Percentiles rank a stretch among this genome's conserved stretches.
These are phyloP conservation scores for Drosophila sordidapex DNA, from an alignment of 2,888 invertebrate species.

Conservation along the genomic window DNA sequence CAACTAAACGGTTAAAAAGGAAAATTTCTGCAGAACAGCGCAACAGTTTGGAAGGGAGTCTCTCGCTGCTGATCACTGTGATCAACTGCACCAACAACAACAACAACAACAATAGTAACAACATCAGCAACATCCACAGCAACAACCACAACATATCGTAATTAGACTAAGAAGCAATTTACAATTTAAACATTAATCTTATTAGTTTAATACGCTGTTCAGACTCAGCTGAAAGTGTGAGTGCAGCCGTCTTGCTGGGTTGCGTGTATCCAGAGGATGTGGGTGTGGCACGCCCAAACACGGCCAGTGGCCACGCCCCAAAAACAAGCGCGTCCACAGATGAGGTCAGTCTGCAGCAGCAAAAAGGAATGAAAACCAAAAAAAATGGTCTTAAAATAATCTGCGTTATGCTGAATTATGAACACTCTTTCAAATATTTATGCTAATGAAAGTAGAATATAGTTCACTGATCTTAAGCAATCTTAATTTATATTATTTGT, in stretches of 20 bases:
- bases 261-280: conserved; percentile 64
- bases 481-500: background rate
- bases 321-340: conserved; percentile 24
- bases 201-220: conserved; percentile 70
- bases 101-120: conserved; percentile 22
- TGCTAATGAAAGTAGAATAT: background rate
- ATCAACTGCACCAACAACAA: conserved; percentile 52
- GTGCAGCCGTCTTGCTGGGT: conserved; percentile 38
- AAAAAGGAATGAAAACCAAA: conserved; percentile 27
- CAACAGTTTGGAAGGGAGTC: conserved; percentile 32
- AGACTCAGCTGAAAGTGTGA: conserved; percentile 37
- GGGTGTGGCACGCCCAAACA: conserved; percentile 67
- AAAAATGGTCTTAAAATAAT: background rate
- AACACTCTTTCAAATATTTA: conserved; percentile 1
- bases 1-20: conserved; percentile 57
- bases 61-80: conserved; percentile 63
- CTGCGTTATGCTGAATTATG: background rate
- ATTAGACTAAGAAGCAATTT: conserved; percentile 81
- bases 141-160: conserved; percentile 53
- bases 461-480: background rate
- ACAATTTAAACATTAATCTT: conserved; percentile 80
- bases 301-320: conserved; percentile 61
- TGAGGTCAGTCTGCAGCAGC: conserved; percentile 46
- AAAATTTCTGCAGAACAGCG: conserved; percentile 44
- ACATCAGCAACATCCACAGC: conserved; percentile 28